Percentiles rank a stretch among this genome's conserved stretches.
Evolutionary conservation across 2,113 vertebrate genomes (phyloP).

Genomic region (Erythrolamprus reginae): DNA sequence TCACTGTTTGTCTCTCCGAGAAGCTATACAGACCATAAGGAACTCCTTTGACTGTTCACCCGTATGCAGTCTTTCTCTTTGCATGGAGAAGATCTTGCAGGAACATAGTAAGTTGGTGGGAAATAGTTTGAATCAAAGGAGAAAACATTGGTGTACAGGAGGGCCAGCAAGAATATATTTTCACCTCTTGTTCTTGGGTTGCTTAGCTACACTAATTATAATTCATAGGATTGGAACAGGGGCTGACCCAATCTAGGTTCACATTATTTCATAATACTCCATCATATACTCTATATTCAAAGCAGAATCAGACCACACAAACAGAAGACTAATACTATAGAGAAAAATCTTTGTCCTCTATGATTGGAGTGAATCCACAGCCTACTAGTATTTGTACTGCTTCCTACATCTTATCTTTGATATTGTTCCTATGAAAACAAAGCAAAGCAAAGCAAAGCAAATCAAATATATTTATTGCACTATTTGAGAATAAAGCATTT

Average conservation of each 20-base stretch:
- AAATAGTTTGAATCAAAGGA: background rate
- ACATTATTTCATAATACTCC: background rate
- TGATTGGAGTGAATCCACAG: background rate
- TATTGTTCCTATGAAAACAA: background rate
- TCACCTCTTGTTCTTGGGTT: background rate
- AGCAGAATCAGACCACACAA: background rate
- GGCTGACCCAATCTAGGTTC: background rate
- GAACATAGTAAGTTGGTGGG: constrained; percentile 47
- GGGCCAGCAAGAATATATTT: background rate
- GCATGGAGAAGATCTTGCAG: constrained; percentile 49
- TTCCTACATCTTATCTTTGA: background rate
- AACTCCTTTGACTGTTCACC: constrained; percentile 37
- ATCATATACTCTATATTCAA: background rate
- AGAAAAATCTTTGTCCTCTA: background rate
- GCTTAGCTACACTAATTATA: background rate
- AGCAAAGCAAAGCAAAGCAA: background rate
- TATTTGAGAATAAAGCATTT: background rate
- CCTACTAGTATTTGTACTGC: background rate
- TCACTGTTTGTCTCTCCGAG: constrained; percentile 56
- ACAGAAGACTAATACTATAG: background rate
- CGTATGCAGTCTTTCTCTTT: constrained; percentile 39
- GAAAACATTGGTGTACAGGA: background rate
- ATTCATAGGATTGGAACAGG: background rate
- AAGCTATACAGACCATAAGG: constrained; percentile 45
- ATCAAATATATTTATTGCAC: background rate